These are phyloP conservation scores for Acridotheres tristis DNA, from an alignment of 2,797 vertebrate genomes.

Conservation along the genomic window DNA sequence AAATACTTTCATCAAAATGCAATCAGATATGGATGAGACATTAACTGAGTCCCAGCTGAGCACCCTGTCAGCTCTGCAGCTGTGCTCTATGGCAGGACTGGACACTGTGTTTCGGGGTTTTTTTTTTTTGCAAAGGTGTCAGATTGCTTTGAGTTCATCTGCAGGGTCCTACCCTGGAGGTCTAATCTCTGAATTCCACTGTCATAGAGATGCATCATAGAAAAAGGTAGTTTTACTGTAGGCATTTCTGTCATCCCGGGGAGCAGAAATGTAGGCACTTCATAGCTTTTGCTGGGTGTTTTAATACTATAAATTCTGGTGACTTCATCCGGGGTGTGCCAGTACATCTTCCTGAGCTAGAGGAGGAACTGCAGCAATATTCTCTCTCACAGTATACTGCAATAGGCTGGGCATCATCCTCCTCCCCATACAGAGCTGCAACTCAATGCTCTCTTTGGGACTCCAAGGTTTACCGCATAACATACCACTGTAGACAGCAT, in stretches of 20 bases:
- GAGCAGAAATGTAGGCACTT: background rate
- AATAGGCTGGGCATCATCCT: background rate
- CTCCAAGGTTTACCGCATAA: background rate
- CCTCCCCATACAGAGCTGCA: background rate
- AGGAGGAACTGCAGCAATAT: background rate
- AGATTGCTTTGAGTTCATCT: background rate
- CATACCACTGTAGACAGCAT: background rate
- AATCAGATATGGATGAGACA: background rate
- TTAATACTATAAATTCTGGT: background rate
- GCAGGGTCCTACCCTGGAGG: background rate
- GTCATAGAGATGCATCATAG: background rate
- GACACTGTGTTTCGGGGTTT: background rate
- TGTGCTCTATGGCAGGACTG: background rate
- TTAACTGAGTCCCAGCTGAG: slow-evolving; percentile 28
- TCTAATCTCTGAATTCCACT: background rate
- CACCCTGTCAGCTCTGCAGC: slow-evolving; percentile 10
- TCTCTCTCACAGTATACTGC: accelerated
- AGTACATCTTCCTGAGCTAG: background rate
- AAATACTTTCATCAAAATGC: slow-evolving; percentile 38
- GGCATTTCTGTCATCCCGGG: background rate
- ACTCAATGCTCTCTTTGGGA: background rate
- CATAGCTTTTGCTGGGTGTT: background rate
- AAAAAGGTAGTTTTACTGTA: background rate
- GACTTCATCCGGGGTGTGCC: accelerated
- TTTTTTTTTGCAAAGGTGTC: background rate